Percentiles rank a stretch among this genome's conserved stretches.
Evolutionary conservation across 2,888 invertebrate species (phyloP).

Genomic region (Lasioglossum leucozonium): DNA sequence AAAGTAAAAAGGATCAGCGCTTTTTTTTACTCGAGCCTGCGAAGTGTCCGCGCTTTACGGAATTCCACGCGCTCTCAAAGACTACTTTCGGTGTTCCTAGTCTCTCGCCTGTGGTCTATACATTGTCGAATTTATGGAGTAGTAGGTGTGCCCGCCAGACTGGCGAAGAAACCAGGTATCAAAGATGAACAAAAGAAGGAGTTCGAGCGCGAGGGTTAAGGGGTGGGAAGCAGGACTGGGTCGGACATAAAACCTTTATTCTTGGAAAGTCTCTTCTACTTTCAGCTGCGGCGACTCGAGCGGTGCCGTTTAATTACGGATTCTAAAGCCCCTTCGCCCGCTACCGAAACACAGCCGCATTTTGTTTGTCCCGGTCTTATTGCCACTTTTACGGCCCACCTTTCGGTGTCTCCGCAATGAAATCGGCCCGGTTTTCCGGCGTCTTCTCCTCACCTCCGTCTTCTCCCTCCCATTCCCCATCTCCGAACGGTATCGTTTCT

Average conservation of each 20-base stretch:
- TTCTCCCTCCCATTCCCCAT: neutral
- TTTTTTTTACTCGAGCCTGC: conserved; percentile 3
- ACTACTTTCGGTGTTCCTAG: neutral
- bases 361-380: conserved; percentile 72
- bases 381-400: conserved; percentile 73
- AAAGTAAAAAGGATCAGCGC: neutral
- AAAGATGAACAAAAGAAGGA: conserved; percentile 32
- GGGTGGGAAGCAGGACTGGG: conserved; percentile 39
- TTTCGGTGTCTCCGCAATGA: conserved; percentile 56
- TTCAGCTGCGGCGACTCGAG: conserved; percentile 60
- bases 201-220: conserved; percentile 15
- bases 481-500: conserved; percentile 35
- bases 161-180: conserved; percentile 38
- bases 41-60: neutral
- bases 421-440: conserved; percentile 45
- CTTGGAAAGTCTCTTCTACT: conserved; percentile 62
- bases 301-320: conserved; percentile 77
- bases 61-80: neutral
- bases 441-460: neutral
- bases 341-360: conserved; percentile 57
- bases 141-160: conserved; percentile 18
- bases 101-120: conserved; percentile 9
- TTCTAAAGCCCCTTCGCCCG: conserved; percentile 70
- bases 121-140: conserved; percentile 24
- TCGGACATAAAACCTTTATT: conserved; percentile 74